Evolutionary conservation across 1,140 invertebrate genomes (phyloP).

Genomic region (Drosophila novamexicana): DNA sequence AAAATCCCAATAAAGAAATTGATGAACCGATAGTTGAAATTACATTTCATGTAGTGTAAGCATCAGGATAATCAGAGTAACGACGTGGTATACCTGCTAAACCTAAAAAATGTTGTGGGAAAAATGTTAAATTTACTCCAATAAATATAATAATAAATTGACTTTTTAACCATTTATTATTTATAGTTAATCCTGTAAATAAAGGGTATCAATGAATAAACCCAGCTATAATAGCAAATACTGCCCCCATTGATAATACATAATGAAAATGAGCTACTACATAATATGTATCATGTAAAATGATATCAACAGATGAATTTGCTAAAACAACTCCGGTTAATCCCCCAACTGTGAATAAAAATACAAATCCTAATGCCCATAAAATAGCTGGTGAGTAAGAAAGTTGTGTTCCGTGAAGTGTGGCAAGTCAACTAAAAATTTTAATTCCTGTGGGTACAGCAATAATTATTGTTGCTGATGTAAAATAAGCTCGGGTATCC

Average conservation of each 20-base stretch:
- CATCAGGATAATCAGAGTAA: too few relatives aligned
- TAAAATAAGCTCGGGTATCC: slow-evolving; percentile 87
- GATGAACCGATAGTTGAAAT: too few relatives aligned
- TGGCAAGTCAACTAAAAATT: slow-evolving; percentile 88
- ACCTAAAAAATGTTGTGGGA: too few relatives aligned
- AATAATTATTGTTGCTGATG: slow-evolving; percentile 90
- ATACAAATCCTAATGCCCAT: slow-evolving; percentile 89
- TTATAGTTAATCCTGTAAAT: too few relatives aligned
- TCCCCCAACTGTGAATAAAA: slow-evolving; percentile 88
- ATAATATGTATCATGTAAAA: slow-evolving; percentile 91
- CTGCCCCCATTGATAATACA: slow-evolving; percentile 65
- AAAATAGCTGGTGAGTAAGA: slow-evolving; percentile 86
- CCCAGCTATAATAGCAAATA: too few relatives aligned
- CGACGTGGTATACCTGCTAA: too few relatives aligned
- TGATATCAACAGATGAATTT: slow-evolving; percentile 89
- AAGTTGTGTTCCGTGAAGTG: slow-evolving; percentile 86
- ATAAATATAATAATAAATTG: too few relatives aligned
- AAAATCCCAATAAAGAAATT: too few relatives aligned
- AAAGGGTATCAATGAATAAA: too few relatives aligned
- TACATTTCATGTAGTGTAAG: too few relatives aligned
- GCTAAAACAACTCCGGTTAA: slow-evolving; percentile 88
- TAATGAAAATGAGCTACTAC: slow-evolving; percentile 91
- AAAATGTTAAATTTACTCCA: too few relatives aligned
- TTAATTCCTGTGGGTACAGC: slow-evolving; percentile 88
- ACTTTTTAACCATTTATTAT: too few relatives aligned